Percentiles rank a stretch among this genome's conserved stretches.
Conservation (phyloP, 2,113 vertebrate species). For the Calyptommatus sinebrachiatus region DNA sequence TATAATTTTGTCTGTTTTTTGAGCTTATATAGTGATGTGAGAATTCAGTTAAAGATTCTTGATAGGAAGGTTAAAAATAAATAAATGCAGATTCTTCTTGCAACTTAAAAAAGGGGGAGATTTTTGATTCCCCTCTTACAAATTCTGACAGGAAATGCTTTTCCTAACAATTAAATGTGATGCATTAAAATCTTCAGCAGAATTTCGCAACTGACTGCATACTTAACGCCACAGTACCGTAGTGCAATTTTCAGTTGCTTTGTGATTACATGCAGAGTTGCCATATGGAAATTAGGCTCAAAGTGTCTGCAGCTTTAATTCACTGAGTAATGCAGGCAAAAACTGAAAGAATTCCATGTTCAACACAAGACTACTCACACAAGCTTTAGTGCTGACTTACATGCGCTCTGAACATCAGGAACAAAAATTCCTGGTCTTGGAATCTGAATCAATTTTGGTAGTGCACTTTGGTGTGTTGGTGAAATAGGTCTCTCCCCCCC, state of each 20-base stretch:
- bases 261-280: background rate
- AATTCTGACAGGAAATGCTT: background rate
- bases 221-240: background rate
- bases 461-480: too few species aligned
- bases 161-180: background rate
- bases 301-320: too few species aligned
- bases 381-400: too few species aligned
- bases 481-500: too few species aligned
- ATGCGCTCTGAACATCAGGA: too few species aligned
- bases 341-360: too few species aligned
- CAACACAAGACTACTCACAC: too few species aligned
- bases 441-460: too few species aligned
- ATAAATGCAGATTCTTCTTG: background rate
- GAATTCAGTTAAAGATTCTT: background rate
- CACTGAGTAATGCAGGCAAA: too few species aligned
- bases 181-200: background rate
- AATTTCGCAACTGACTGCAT: background rate
- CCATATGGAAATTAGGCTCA: too few species aligned
- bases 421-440: too few species aligned
- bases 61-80: too few species aligned
- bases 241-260: background rate
- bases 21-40: background rate
- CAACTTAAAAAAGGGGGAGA: background rate
- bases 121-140: background rate
- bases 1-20: background rate